These are phyloP conservation scores for Prosapia bicincta DNA, from an alignment of 2,888 invertebrate genomes.

Conservation along the genomic window DNA sequence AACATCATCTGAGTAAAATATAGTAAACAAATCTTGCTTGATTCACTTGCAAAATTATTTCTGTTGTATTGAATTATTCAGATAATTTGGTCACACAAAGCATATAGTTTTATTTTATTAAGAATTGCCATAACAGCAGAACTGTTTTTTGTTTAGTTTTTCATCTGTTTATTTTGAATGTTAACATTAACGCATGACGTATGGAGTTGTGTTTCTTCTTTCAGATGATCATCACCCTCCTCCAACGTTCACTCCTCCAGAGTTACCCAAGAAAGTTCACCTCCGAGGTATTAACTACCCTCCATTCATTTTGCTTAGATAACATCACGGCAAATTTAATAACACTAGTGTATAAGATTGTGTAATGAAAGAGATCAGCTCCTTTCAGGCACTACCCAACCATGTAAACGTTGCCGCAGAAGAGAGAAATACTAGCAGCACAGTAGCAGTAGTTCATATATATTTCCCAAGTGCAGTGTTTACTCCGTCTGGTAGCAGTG, in stretches of 20 bases:
- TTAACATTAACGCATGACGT: background rate
- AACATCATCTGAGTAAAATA: too few relatives aligned
- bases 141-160: slow-evolving; percentile 9
- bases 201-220: slow-evolving; percentile 51
- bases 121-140: background rate
- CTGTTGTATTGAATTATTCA: too few relatives aligned
- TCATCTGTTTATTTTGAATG: slow-evolving; percentile 14
- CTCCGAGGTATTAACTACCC: slow-evolving; percentile 70
- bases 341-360: too few relatives aligned
- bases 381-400: too few relatives aligned
- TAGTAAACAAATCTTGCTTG: too few relatives aligned
- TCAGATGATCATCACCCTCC: slow-evolving; percentile 97
- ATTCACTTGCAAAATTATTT: too few relatives aligned
- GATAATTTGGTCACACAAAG: background rate
- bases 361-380: too few relatives aligned
- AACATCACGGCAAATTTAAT: background rate
- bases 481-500: too few relatives aligned
- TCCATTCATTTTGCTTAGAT: background rate
- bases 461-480: too few relatives aligned
- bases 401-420: too few relatives aligned
- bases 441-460: too few relatives aligned
- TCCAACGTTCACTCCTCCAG: slow-evolving; percentile 97
- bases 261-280: slow-evolving; percentile 98
- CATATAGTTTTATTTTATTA: background rate
- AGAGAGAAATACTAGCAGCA: too few relatives aligned